Conservation (phyloP, 2,797 vertebrate genomes). For the Heliangelus exortis region DNA sequence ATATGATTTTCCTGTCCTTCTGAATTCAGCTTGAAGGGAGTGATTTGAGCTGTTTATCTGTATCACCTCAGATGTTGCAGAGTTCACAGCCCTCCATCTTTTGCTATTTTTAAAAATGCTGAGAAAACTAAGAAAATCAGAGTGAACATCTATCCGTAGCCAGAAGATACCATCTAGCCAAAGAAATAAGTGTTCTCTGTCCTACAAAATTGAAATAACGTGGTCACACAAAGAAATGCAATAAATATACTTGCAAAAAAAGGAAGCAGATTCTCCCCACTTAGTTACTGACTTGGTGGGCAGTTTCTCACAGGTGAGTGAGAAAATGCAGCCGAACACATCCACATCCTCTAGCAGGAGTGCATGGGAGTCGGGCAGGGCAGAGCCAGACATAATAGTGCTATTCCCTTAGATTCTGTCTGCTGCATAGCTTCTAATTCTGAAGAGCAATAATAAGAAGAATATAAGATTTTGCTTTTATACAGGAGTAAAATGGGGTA, state of each 20-base stretch:
- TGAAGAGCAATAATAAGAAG: not conserved
- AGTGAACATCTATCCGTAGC: not conserved
- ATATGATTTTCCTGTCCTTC: not conserved
- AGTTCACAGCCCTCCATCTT: not conserved
- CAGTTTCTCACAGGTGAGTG: not conserved
- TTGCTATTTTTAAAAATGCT: not conserved
- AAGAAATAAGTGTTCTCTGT: not conserved
- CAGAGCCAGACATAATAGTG: not conserved
- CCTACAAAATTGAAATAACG: not conserved
- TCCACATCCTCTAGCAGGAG: not conserved
- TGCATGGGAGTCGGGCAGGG: not conserved
- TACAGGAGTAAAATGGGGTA: not conserved
- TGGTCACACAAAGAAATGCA: not conserved
- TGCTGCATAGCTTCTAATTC: not conserved
- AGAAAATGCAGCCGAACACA: not conserved
- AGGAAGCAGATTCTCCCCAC: not conserved
- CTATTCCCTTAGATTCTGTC: not conserved
- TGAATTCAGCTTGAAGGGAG: not conserved
- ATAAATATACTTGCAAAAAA: not conserved
- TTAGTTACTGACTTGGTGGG: not conserved
- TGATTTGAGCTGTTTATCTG: not conserved
- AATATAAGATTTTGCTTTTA: not conserved
- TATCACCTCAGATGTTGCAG: not conserved
- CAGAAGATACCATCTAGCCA: not conserved
- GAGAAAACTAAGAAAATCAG: not conserved